Conservation (phyloP, 1,140 invertebrate genomes). For the Laupala kohalensis region DNA sequence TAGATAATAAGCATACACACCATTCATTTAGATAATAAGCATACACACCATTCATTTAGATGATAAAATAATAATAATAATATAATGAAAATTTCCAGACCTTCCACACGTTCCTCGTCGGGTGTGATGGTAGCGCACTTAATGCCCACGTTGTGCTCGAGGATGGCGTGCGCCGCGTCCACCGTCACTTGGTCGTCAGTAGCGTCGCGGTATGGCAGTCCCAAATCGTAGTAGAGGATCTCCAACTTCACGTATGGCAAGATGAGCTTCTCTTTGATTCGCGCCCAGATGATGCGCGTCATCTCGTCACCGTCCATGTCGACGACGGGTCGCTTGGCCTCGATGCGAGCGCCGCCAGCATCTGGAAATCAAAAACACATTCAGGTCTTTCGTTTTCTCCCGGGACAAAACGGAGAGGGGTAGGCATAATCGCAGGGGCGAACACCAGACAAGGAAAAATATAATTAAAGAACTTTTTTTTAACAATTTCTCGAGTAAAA, state of each 20-base stretch:
- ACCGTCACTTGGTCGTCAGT: slow-evolving; percentile 81
- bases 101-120: slow-evolving; percentile 77
- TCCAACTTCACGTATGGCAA: slow-evolving; percentile 80
- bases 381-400: no score
- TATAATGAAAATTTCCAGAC: no score
- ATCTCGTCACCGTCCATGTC: slow-evolving; percentile 92
- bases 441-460: no score
- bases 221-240: slow-evolving; percentile 70
- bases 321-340: slow-evolving; percentile 60
- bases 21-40: no score
- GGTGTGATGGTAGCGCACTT: slow-evolving; percentile 88
- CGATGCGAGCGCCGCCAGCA: slow-evolving; percentile 42
- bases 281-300: slow-evolving; percentile 78
- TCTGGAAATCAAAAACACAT: slow-evolving; percentile 32
- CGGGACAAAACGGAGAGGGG: no score
- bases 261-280: slow-evolving; percentile 78
- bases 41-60: no score
- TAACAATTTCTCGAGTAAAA: no score
- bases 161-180: slow-evolving; percentile 72
- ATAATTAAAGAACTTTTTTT: no score
- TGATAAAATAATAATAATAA: no score
- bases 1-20: no score
- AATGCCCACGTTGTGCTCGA: slow-evolving; percentile 82
- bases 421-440: no score
- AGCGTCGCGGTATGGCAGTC: slow-evolving; percentile 68